phyloP scores from a whole-genome alignment of 2,888 invertebrate genomes.

The Drosophila buzzatii region DNA sequence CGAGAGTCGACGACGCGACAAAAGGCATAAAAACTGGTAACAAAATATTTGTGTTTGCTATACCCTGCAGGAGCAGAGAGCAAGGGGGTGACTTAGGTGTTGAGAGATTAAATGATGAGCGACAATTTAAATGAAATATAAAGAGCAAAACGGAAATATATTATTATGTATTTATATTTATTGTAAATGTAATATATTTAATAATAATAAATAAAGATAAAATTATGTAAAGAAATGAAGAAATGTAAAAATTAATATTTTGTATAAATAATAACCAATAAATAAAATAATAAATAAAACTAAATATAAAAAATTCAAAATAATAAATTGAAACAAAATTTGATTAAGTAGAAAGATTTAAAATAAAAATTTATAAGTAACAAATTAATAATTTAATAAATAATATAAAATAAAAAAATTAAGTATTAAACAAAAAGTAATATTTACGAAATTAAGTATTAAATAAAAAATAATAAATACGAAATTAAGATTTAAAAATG shows the following conservation, averaged over 20 bases:
- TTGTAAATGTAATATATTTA: too few relatives aligned
- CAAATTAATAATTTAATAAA: too few relatives aligned
- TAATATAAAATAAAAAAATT: not conserved
- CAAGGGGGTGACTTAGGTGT: not conserved
- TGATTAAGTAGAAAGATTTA: too few relatives aligned
- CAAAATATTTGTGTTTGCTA: slow-evolving; percentile 71
- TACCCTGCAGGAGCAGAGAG: slow-evolving; percentile 10
- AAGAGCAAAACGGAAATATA: too few relatives aligned
- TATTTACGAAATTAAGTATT: too few relatives aligned
- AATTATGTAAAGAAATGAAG: too few relatives aligned
- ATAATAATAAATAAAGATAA: too few relatives aligned
- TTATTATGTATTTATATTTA: too few relatives aligned
- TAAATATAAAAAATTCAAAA: not conserved
- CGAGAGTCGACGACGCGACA: slow-evolving; percentile 70
- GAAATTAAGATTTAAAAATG: not conserved
- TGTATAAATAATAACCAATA: not conserved
- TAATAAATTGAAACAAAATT: not conserved
- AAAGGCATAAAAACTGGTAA: slow-evolving; percentile 80
- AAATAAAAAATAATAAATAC: too few relatives aligned
- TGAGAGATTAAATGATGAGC: not conserved
- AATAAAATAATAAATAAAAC: too few relatives aligned
- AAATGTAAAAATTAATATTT: too few relatives aligned
- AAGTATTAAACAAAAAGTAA: not conserved
- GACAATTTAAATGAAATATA: not conserved
- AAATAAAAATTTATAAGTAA: not conserved